Evolutionary conservation across 2,888 invertebrate species (phyloP).

Genomic region (Drosophila anomelani): DNA sequence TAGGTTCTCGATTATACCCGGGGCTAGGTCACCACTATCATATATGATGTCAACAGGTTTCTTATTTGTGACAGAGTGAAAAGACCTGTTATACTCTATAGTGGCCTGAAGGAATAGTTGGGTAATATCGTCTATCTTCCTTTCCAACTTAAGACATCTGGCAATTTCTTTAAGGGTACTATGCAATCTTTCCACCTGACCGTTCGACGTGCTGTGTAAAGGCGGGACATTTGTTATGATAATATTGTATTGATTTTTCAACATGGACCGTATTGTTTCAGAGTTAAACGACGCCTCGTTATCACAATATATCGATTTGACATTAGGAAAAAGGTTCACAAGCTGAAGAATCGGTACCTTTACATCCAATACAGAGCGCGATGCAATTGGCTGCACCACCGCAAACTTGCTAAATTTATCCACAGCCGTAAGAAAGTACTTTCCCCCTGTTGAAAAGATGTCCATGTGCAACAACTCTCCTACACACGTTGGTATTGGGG

Average conservation of each 20-base stretch:
- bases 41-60: background rate
- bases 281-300: constrained; percentile 5
- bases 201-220: constrained; percentile 1
- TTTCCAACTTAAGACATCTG: constrained; percentile 6
- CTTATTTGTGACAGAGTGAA: background rate
- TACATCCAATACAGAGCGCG: background rate
- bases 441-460: constrained; percentile 9
- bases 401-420: constrained; percentile 10
- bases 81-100: background rate
- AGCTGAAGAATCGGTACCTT: background rate
- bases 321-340: background rate
- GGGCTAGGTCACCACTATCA: background rate
- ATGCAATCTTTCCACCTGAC: constrained; percentile 2
- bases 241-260: constrained; percentile 6
- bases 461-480: background rate
- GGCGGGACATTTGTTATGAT: constrained; percentile 1
- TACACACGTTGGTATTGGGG: background rate
- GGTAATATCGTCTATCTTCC: constrained; percentile 1
- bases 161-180: constrained; percentile 10
- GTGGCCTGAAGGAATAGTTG: constrained; percentile 5
- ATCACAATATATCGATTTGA: constrained; percentile 1
- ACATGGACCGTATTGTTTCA: constrained; percentile 1
- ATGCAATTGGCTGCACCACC: constrained; percentile 4
- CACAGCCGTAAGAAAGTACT: constrained; percentile 4
- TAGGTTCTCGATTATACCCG: background rate